A percentile compares a stretch with the other conserved stretches of the same genome.
Evolutionary conservation across 2,113 vertebrate genomes (phyloP).

Genomic region (Odontesthes bonariensis): DNA sequence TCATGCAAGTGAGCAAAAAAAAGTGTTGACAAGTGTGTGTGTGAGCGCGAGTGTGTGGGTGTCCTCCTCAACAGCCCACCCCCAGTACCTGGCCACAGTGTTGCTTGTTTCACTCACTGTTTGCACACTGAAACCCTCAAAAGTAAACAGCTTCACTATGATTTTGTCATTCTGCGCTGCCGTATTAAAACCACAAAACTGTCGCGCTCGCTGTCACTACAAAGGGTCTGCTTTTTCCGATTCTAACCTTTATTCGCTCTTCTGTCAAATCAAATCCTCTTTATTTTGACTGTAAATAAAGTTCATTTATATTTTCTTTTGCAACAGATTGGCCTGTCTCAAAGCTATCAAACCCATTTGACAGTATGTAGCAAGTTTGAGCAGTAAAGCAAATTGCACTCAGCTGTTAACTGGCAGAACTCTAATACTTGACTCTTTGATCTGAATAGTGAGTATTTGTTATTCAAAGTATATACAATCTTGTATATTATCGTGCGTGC

Average conservation of each 20-base stretch:
- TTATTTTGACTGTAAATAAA: neutral
- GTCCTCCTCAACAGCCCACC: conserved; percentile 40
- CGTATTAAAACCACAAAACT: conserved; percentile 54
- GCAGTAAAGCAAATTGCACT: neutral
- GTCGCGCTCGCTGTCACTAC: conserved; percentile 20
- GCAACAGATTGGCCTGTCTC: neutral
- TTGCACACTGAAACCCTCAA: conserved; percentile 69
- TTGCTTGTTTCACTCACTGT: conserved; percentile 57
- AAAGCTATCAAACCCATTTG: neutral
- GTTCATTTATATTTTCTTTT: neutral
- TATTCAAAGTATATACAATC: neutral
- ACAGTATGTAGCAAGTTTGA: neutral
- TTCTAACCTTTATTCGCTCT: conserved; percentile 16
- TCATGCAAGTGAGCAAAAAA: conserved; percentile 58
- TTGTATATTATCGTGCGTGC: conserved; percentile 8
- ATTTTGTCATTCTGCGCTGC: conserved; percentile 62
- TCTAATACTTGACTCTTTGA: neutral
- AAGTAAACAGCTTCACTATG: conserved; percentile 65
- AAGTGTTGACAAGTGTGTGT: conserved; percentile 73
- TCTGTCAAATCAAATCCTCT: neutral
- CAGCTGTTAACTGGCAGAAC: neutral
- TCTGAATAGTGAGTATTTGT: conserved; percentile 9
- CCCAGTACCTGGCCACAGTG: conserved; percentile 59
- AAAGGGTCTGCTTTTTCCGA: conserved; percentile 32
- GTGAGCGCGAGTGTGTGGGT: conserved; percentile 38